These are phyloP conservation scores for Sinella curviseta DNA, from an alignment of 1,140 invertebrate species.

Conservation along the genomic window DNA sequence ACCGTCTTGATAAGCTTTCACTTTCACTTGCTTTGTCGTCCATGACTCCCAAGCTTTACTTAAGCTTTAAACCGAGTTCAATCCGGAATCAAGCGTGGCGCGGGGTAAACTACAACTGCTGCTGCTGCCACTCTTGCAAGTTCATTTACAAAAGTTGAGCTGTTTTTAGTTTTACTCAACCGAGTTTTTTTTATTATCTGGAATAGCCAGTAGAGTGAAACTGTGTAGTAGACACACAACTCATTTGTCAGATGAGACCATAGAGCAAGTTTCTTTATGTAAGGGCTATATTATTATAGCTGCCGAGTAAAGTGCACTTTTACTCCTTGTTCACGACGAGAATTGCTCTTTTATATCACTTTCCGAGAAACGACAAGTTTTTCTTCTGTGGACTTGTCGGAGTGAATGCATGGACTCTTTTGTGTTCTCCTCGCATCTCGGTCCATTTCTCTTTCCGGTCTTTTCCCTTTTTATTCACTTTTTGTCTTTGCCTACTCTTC, in stretches of 20 bases:
- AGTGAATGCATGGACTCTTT: neutral
- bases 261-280: neutral
- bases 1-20: no score
- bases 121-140: no score
- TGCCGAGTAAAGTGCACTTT: neutral
- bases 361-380: neutral
- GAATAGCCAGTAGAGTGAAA: neutral
- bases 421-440: neutral
- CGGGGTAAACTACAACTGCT: no score
- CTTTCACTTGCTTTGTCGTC: no score
- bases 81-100: no score
- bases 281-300: neutral
- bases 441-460: constrained; percentile 25
- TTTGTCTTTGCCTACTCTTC: constrained; percentile 1
- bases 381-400: neutral
- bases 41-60: no score
- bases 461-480: constrained; percentile 5
- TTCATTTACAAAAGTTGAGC: no score
- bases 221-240: neutral
- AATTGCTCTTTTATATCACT: neutral
- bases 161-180: no score
- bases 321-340: neutral
- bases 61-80: no score
- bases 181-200: no score
- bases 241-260: neutral